Evolutionary conservation across 2,888 invertebrate genomes (phyloP).

Genomic region (Leptinotarsa tumamoca): DNA sequence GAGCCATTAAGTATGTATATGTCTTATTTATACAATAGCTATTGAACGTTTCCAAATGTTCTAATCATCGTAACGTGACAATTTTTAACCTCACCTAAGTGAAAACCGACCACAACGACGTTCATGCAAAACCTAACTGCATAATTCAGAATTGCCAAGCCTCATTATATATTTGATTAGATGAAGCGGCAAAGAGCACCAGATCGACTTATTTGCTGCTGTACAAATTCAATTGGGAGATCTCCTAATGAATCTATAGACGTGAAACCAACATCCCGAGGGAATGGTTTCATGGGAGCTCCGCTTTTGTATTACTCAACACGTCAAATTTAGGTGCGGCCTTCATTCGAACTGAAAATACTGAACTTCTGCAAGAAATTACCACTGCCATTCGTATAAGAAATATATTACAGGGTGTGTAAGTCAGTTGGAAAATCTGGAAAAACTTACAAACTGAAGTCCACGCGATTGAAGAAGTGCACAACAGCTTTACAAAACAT

Average conservation of each 20-base stretch:
- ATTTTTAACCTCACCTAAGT: background rate
- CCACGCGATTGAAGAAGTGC: no score
- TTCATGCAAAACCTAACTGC: background rate
- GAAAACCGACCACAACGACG: background rate
- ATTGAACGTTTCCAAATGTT: background rate
- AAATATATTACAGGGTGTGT: constrained; percentile 5
- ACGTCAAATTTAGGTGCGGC: constrained; percentile 34
- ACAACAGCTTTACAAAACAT: no score
- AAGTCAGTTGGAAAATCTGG: background rate
- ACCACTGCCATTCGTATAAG: constrained; percentile 2
- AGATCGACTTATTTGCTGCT: constrained; percentile 34
- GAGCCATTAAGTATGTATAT: no score
- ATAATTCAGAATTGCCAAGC: background rate
- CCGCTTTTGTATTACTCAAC: constrained; percentile 32
- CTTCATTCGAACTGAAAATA: constrained; percentile 24
- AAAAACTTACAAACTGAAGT: no score
- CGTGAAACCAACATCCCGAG: constrained; percentile 31
- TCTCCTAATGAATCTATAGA: constrained; percentile 40
- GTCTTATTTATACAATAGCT: no score
- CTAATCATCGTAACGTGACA: background rate
- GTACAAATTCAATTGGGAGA: constrained; percentile 38
- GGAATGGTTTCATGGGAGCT: constrained; percentile 28
- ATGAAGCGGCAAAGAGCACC: constrained; percentile 24
- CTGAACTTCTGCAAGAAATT: constrained; percentile 8
- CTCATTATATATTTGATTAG: constrained; percentile 24